phyloP scores from a whole-genome alignment of 2,888 invertebrate species.

The Alentia gelatinosa region DNA sequence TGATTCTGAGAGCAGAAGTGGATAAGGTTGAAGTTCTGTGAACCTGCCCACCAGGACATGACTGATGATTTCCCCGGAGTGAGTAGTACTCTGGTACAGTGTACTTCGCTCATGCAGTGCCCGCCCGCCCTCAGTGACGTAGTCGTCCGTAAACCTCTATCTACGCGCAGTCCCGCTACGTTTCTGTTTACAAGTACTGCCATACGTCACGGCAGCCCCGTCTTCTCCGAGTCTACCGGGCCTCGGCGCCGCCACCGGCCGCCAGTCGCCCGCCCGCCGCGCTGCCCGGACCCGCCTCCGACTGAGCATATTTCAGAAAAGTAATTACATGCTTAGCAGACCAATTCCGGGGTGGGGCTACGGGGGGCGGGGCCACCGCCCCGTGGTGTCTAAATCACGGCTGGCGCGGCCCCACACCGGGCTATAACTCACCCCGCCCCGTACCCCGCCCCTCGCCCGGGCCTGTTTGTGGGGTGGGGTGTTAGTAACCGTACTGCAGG shows the following conservation, averaged over 20 bases:
- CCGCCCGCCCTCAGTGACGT: not conserved
- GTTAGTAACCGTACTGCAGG: not conserved
- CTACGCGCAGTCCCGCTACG: not conserved
- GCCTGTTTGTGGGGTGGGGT: not conserved
- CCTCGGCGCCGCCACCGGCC: not conserved
- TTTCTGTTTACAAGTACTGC: not conserved
- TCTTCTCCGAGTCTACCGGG: not conserved
- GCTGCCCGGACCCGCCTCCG: not conserved
- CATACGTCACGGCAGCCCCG: not conserved
- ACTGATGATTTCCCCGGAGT: too few relatives aligned
- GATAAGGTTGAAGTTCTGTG: too few relatives aligned
- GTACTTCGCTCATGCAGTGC: not conserved
- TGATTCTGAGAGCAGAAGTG: too few relatives aligned
- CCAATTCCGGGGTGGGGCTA: constrained; percentile 40
- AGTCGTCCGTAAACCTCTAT: not conserved
- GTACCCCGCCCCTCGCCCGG: not conserved
- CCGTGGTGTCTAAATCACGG: constrained; percentile 31
- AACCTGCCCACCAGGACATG: too few relatives aligned
- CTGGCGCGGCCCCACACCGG: constrained; percentile 4
- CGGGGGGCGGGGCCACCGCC: not conserved
- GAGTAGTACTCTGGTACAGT: too few relatives aligned
- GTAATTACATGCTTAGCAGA: constrained; percentile 48
- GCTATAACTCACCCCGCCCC: not conserved
- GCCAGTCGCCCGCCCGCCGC: not conserved
- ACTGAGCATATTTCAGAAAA: constrained; percentile 49